Evolutionary conservation across 2,888 invertebrate genomes (phyloP).

Genomic region (Ectemnius lituratus): DNA sequence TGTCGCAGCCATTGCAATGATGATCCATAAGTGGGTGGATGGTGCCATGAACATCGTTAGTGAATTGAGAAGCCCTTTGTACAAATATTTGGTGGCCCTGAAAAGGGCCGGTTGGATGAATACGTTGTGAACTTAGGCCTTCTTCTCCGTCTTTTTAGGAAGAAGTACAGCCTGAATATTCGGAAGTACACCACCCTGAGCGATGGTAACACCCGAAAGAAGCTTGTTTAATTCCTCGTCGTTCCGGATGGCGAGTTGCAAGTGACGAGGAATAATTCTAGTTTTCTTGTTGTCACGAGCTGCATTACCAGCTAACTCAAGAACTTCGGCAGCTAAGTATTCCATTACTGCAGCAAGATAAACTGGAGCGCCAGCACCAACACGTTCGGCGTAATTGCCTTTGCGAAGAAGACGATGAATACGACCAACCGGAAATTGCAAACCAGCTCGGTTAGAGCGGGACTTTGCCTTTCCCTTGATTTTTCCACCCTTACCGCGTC

Average conservation of each 20-base stretch:
- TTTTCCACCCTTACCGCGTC: constrained; percentile 67
- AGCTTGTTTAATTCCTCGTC: constrained; percentile 90
- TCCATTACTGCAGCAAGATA: constrained; percentile 83
- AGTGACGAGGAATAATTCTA: constrained; percentile 71
- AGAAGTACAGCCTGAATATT: constrained; percentile 86
- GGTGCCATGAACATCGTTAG: too few relatives aligned
- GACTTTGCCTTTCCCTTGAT: constrained; percentile 79
- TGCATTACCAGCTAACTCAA: constrained; percentile 84
- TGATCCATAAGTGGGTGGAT: too few relatives aligned
- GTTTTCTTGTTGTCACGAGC: constrained; percentile 85
- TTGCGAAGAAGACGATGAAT: constrained; percentile 82
- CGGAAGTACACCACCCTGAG: constrained; percentile 90
- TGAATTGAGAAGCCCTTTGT: background rate
- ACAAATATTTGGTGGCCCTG: constrained; percentile 57
- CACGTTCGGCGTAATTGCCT: constrained; percentile 82
- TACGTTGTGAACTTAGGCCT: constrained; percentile 36
- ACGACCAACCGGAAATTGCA: constrained; percentile 82
- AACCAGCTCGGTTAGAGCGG: constrained; percentile 81
- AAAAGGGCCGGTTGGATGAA: constrained; percentile 59
- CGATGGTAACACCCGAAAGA: constrained; percentile 87
- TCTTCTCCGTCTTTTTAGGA: constrained; percentile 83
- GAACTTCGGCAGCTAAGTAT: constrained; percentile 85
- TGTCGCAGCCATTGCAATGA: too few relatives aligned
- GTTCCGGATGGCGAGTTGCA: constrained; percentile 86
- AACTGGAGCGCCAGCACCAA: constrained; percentile 80